Evolutionary conservation across 1,140 invertebrate genomes (phyloP).

Genomic region (Ridgeia piscesae): DNA sequence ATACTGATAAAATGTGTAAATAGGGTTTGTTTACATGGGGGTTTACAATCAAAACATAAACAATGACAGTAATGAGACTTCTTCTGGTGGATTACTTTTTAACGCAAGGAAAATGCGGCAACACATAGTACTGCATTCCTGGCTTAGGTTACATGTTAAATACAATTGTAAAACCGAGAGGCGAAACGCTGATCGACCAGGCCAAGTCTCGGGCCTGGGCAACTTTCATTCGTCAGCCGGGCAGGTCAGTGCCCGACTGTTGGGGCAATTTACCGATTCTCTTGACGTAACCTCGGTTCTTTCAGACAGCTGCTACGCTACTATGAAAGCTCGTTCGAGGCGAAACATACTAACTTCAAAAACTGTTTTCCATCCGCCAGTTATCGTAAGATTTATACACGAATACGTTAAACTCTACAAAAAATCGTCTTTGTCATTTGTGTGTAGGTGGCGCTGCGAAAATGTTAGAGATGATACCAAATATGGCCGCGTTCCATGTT

Average conservation of each 20-base stretch:
- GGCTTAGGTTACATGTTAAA: background rate
- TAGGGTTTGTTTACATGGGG: background rate
- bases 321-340: background rate
- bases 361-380: background rate
- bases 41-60: background rate
- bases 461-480: background rate
- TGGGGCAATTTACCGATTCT: background rate
- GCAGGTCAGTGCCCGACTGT: background rate
- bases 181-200: background rate
- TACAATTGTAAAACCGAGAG: background rate
- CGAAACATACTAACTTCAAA: background rate
- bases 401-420: background rate
- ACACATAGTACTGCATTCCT: background rate
- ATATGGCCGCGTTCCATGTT: background rate
- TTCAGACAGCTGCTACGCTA: background rate
- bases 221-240: background rate
- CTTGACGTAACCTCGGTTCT: background rate
- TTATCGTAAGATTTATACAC: background rate
- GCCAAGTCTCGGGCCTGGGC: no score
- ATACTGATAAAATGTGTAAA: no score
- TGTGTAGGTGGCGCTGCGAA: constrained; percentile 3
- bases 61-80: background rate
- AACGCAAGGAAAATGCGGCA: background rate
- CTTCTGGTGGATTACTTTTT: background rate
- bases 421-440: background rate